phyloP scores from a whole-genome alignment of 2,797 vertebrate genomes.

The Otolemur crassicaudatus region DNA sequence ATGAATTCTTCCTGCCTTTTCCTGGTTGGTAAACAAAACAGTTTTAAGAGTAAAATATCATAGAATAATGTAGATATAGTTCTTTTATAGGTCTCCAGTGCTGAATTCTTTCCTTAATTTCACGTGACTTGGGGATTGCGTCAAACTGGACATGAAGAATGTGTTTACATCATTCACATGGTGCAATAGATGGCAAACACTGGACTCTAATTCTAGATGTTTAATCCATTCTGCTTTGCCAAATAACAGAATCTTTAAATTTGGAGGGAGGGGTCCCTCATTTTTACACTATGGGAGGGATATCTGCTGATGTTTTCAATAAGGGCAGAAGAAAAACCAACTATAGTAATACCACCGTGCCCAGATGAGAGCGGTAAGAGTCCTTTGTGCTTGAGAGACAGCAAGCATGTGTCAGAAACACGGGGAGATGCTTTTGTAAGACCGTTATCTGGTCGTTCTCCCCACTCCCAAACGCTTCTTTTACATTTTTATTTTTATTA shows the following conservation, averaged over 20 bases:
- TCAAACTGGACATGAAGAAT: neutral
- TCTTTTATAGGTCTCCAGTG: neutral
- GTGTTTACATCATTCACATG: slow-evolving; percentile 29
- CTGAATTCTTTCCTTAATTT: neutral
- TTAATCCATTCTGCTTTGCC: slow-evolving; percentile 67
- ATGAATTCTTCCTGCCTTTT: neutral
- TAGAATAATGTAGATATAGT: no score
- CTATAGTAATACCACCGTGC: neutral
- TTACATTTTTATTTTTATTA: neutral
- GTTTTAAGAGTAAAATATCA: neutral
- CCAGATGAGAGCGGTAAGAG: accelerated
- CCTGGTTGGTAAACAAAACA: neutral
- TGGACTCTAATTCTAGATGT: neutral
- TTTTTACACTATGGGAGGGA: neutral
- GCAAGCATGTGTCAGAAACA: accelerated
- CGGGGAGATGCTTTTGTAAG: neutral
- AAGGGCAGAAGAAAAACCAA: neutral
- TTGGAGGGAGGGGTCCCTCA: neutral
- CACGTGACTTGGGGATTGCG: neutral
- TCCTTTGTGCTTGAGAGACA: neutral
- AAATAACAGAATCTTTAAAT: slow-evolving; percentile 72
- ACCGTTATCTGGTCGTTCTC: neutral
- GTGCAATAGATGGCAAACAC: neutral
- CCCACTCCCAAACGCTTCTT: neutral
- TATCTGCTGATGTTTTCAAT: slow-evolving; percentile 67